Base-by-base conservation (phyloP, 2,888 invertebrate genomes). In the Euspilapteryx auroguttella region DNA sequence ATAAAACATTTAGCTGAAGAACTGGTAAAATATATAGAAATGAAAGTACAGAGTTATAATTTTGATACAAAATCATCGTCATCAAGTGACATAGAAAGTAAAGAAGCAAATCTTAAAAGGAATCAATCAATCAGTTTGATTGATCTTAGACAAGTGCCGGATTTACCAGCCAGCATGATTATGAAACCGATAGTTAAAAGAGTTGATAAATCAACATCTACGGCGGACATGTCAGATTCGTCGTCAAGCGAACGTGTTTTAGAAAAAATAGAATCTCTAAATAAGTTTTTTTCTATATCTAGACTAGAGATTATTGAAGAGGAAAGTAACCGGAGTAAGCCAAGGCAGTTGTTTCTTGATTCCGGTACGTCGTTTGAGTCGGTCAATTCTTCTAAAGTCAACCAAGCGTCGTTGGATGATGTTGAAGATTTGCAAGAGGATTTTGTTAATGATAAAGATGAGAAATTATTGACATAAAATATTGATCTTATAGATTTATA, bases 271-370 rank as follows among this genome's bases (percentile, higher is more conserved):
- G 76, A 76, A 35, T 68, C 69, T 1, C 34, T 73, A 23, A 61
- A 66, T 29, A 63, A 57, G 35, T 75, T 75, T 45, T 73, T 73
- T 32, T 75, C 71, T 0, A 61, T 55, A 34, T 73, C 75, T 1
- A 49, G 76, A 24, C 41, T 77, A 12, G 76, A 73, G 37, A 76
- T 76, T 6, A 77, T 77, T 9, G 69, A 75, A 26, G 77, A 77
- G 31, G 62, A 47, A n/a, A n/a, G n/a, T n/a, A n/a, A n/a, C n/a
- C n/a, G n/a, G n/a, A n/a, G n/a, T n/a, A n/a, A n/a, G n/a, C 50
- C 52, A 0, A 51, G 45, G 21, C 31, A 34, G 4, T 24, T 28
- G 1, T 28, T 34, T 8, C 20, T 31, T 5, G 30, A 28, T 11
- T 34, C 33, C 7, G 27, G 24, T 9, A 21, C 12, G 20, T 13